phyloP scores from a whole-genome alignment of 2,888 invertebrate species.

The Temnothorax unifasciatus region DNA sequence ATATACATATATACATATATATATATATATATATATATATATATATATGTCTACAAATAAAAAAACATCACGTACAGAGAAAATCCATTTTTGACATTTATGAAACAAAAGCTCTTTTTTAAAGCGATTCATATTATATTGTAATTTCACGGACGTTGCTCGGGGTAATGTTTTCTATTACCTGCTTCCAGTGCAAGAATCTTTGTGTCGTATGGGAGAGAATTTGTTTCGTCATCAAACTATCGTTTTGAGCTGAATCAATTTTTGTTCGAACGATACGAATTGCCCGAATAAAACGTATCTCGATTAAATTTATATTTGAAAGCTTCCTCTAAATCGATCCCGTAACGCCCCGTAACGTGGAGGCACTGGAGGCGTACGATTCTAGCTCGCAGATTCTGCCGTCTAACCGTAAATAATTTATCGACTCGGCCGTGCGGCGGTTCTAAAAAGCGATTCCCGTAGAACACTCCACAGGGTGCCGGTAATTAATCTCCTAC shows the following conservation, averaged over 20 bases:
- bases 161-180: slow-evolving; percentile 45
- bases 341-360: slow-evolving; percentile 17
- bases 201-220: not conserved
- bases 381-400: slow-evolving; percentile 1
- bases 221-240: slow-evolving; percentile 46
- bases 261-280: slow-evolving; percentile 28
- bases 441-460: slow-evolving; percentile 35
- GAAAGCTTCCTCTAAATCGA: slow-evolving; percentile 39
- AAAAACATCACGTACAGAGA: slow-evolving; percentile 8
- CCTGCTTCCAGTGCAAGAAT: not conserved
- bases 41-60: not conserved
- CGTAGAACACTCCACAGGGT: not conserved
- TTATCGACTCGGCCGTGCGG: slow-evolving; percentile 22
- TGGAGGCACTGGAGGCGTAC: not conserved
- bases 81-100: slow-evolving; percentile 26
- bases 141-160: slow-evolving; percentile 36
- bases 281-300: slow-evolving; percentile 43
- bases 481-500: slow-evolving; percentile 65
- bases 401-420: slow-evolving; percentile 49
- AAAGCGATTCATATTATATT: slow-evolving; percentile 29
- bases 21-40: not conserved
- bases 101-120: slow-evolving; percentile 11
- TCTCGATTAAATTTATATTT: slow-evolving; percentile 54
- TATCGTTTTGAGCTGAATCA: slow-evolving; percentile 30
- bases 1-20: not conserved